A percentile compares a stretch with the other conserved stretches of the same genome.
Evolutionary conservation across 1,140 invertebrate species (phyloP).

Genomic region (Drosophila pandora): DNA sequence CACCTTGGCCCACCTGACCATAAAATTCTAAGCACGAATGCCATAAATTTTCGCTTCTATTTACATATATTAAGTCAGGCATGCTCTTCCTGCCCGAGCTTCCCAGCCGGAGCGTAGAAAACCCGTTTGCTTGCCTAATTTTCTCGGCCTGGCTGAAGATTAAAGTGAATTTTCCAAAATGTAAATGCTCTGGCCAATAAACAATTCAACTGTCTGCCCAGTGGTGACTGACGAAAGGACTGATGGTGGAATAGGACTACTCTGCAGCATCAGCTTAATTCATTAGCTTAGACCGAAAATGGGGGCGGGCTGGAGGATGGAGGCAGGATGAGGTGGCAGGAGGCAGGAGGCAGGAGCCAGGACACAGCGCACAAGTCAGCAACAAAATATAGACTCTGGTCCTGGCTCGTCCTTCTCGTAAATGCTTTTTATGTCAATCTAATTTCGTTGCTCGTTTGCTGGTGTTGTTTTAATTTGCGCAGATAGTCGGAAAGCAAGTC

Average conservation of each 20-base stretch:
- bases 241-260: constrained; percentile 30
- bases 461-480: constrained; percentile 77
- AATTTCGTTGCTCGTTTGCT: constrained; percentile 77
- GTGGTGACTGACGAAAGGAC: constrained; percentile 20
- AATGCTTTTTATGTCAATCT: constrained; percentile 76
- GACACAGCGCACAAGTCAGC: not conserved
- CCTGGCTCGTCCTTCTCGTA: constrained; percentile 26
- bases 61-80: constrained; percentile 68
- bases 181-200: constrained; percentile 54
- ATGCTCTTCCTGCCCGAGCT: not conserved
- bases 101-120: not conserved
- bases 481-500: constrained; percentile 44
- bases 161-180: constrained; percentile 55
- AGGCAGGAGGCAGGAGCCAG: not conserved
- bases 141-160: constrained; percentile 13
- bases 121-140: constrained; percentile 16
- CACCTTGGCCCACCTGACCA: constrained; percentile 60
- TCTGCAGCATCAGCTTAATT: constrained; percentile 71
- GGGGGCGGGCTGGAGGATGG: not conserved
- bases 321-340: no score
- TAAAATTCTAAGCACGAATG: constrained; percentile 75
- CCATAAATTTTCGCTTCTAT: constrained; percentile 77
- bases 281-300: constrained; percentile 54
- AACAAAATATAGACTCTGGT: constrained; percentile 1
- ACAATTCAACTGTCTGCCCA: constrained; percentile 51